Evolutionary conservation across 2,888 invertebrate species (phyloP).

Genomic region (Nephrotoma flavescens): DNA sequence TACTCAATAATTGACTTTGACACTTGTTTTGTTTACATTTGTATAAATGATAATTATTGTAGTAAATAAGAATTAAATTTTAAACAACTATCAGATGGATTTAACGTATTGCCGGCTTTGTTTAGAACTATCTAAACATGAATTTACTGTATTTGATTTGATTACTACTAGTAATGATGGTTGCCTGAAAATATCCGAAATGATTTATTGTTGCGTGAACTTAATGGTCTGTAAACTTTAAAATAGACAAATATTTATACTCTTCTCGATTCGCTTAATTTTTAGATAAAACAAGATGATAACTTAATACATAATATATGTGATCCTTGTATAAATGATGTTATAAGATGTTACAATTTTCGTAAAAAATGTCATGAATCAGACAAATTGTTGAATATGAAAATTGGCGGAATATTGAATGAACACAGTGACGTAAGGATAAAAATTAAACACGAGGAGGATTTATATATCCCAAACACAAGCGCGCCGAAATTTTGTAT

Average conservation of each 20-base stretch:
- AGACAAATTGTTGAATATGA: not conserved
- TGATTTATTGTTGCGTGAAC: not conserved
- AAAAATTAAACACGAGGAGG: not conserved
- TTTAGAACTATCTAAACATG: not conserved
- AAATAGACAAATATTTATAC: not conserved
- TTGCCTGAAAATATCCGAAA: not conserved
- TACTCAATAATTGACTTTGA: not conserved
- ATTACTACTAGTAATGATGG: not conserved
- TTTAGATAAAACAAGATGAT: not conserved
- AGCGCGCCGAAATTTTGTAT: not conserved
- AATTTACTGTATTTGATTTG: not conserved
- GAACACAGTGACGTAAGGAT: not conserved
- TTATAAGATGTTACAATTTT: not conserved
- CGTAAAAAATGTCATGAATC: not conserved
- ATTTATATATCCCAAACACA: not conserved
- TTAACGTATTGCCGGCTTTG: not conserved
- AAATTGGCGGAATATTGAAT: not conserved
- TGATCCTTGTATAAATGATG: not conserved
- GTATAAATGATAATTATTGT: not conserved
- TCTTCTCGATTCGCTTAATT: not conserved
- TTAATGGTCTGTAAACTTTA: not conserved
- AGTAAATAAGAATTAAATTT: not conserved
- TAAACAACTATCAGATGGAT: not conserved
- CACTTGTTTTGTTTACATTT: not conserved
- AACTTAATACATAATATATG: not conserved